A percentile compares a stretch with the other conserved stretches of the same genome.
These are phyloP conservation scores for Eleginops maclovinus DNA, from an alignment of 2,113 vertebrate species.

Conservation along the genomic window DNA sequence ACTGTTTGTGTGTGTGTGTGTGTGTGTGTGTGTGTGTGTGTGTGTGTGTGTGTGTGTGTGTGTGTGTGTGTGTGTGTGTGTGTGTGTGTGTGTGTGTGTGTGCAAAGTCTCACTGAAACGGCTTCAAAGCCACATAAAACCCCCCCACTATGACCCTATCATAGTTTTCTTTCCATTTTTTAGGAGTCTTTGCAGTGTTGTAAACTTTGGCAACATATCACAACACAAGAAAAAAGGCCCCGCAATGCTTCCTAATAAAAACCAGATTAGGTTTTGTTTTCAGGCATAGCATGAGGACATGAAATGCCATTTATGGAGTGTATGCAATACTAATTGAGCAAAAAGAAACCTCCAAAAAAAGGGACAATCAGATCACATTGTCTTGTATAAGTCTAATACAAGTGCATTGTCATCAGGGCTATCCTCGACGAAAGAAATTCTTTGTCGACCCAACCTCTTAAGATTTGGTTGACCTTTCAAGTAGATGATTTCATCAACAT, in stretches of 20 bases:
- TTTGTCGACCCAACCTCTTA: no score
- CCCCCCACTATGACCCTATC: slow-evolving; percentile 1
- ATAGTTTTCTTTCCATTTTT: slow-evolving; percentile 7
- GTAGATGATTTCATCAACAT: no score
- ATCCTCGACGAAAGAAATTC: no score
- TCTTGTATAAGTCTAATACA: neutral
- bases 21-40: neutral
- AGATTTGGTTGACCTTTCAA: no score
- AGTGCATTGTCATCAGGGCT: neutral
- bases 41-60: neutral
- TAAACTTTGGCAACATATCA: slow-evolving; percentile 31
- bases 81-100: neutral
- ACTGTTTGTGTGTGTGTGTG: neutral
- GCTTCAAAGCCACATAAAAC: slow-evolving; percentile 21
- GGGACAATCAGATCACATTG: slow-evolving; percentile 4
- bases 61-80: slow-evolving; percentile 3
- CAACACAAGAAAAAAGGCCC: slow-evolving; percentile 44
- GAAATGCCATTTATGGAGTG: slow-evolving; percentile 7
- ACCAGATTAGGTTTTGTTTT: slow-evolving; percentile 53
- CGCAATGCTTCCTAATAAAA: slow-evolving; percentile 43
- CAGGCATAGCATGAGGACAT: neutral
- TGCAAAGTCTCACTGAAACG: slow-evolving; percentile 10
- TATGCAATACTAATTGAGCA: slow-evolving; percentile 21
- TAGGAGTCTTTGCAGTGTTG: slow-evolving; percentile 1
- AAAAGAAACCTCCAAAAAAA: neutral